Percentiles rank a stretch among this genome's conserved stretches.
Evolutionary conservation across 1,140 invertebrate species (phyloP).

Genomic region (Aricia agestis): DNA sequence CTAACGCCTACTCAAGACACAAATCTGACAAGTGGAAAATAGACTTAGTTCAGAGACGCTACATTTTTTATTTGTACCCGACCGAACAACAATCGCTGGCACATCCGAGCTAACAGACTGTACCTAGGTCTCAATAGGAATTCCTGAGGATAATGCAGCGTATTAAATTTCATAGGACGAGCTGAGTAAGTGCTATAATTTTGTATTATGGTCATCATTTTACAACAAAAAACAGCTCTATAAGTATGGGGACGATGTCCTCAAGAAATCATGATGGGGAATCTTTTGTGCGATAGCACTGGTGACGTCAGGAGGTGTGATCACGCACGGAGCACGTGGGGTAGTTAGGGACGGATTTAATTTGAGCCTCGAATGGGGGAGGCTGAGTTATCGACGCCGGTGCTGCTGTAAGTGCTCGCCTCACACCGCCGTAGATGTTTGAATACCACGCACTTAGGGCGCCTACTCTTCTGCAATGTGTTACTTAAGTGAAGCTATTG

Average conservation of each 20-base stretch:
- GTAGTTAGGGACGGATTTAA: background rate
- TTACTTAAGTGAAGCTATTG: background rate
- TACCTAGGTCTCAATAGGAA: background rate
- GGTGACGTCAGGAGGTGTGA: background rate
- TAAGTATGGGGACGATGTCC: background rate
- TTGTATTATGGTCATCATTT: background rate
- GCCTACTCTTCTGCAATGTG: background rate
- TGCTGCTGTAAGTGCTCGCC: background rate
- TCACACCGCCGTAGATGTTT: background rate
- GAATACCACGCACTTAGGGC: background rate
- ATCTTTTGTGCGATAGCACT: background rate
- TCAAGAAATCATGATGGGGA: background rate
- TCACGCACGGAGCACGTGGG: background rate
- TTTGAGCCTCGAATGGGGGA: background rate
- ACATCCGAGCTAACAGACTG: background rate
- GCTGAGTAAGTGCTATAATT: background rate
- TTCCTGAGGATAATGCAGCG: background rate
- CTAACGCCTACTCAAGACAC: slow-evolving; percentile 16
- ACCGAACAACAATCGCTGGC: too few relatives aligned
- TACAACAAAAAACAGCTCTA: background rate
- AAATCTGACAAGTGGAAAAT: slow-evolving; percentile 30
- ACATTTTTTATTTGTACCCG: background rate
- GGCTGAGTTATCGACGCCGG: background rate
- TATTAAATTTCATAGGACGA: background rate
- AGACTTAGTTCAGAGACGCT: slow-evolving; percentile 18